These are phyloP conservation scores for Drosophila nr. perissopoda DNA, from an alignment of 2,888 invertebrate genomes.

Conservation along the genomic window DNA sequence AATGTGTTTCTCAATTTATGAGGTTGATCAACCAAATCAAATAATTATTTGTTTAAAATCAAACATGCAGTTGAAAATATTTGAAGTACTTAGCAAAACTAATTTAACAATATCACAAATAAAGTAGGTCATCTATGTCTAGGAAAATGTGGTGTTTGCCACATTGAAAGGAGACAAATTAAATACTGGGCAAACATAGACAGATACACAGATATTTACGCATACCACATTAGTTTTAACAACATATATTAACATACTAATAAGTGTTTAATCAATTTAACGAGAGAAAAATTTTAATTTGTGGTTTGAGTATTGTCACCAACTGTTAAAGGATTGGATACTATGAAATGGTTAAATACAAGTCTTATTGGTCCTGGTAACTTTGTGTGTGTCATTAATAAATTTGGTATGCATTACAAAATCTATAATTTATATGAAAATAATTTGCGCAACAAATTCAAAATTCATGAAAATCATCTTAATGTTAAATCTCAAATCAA, in stretches of 20 bases:
- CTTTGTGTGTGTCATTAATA: slow-evolving; percentile 55
- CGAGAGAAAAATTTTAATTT: neutral
- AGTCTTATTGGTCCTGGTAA: slow-evolving; percentile 22
- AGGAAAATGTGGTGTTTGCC: neutral
- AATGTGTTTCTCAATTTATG: neutral
- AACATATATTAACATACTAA: neutral
- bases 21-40: neutral
- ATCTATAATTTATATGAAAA: slow-evolving; percentile 74
- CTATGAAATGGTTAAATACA: slow-evolving; percentile 29
- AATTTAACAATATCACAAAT: neutral
- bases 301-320: neutral
- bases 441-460: slow-evolving; percentile 67
- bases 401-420: slow-evolving; percentile 74
- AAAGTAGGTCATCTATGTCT: neutral
- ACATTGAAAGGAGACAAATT: neutral
- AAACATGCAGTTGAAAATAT: no score
- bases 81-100: neutral
- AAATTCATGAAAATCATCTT: slow-evolving; percentile 65
- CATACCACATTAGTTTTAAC: neutral
- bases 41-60: neutral
- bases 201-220: no score
- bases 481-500: slow-evolving; percentile 66
- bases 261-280: slow-evolving; percentile 23
- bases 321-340: neutral
- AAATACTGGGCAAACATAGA: neutral